Conservation (phyloP, 2,797 vertebrate genomes). For the Fistularia tabacaria region DNA sequence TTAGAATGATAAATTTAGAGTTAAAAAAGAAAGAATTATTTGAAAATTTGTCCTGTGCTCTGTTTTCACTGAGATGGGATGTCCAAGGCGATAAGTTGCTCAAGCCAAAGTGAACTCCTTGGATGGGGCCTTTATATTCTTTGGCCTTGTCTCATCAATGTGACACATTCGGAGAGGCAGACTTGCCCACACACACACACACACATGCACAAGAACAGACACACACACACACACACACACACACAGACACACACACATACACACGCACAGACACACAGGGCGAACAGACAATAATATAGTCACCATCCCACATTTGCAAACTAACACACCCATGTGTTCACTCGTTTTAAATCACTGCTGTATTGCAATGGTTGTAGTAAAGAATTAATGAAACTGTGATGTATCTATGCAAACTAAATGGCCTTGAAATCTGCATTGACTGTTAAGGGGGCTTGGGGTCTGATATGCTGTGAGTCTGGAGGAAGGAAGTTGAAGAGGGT, state of each 20-base stretch:
- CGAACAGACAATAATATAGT: no score
- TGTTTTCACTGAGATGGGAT: constrained; percentile 28
- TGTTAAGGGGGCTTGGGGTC: constrained; percentile 1
- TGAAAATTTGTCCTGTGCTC: background rate
- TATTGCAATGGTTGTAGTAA: constrained; percentile 6
- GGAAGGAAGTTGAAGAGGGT: constrained; percentile 9
- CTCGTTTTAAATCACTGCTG: constrained; percentile 18
- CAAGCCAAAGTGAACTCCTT: constrained; percentile 23
- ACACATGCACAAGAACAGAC: constrained; percentile 12
- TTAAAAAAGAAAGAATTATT: no score
- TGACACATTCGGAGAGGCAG: constrained; percentile 50
- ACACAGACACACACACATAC: constrained; percentile 8
- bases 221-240: constrained; percentile 20
- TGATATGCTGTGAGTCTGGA: constrained; percentile 5
- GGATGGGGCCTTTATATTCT: constrained; percentile 39
- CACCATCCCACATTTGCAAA: constrained; percentile 19
- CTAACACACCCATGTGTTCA: constrained; percentile 4
- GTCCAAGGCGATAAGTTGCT: constrained; percentile 22
- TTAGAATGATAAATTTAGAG: constrained; percentile 7
- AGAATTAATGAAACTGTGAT: constrained; percentile 25
- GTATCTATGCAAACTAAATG: constrained; percentile 37
- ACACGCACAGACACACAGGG: background rate
- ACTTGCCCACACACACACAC: constrained; percentile 14
- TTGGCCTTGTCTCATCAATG: constrained; percentile 66
- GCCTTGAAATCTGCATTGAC: constrained; percentile 8